Conservation (phyloP, 1,140 invertebrate genomes). For the Uloborus diversus region DNA sequence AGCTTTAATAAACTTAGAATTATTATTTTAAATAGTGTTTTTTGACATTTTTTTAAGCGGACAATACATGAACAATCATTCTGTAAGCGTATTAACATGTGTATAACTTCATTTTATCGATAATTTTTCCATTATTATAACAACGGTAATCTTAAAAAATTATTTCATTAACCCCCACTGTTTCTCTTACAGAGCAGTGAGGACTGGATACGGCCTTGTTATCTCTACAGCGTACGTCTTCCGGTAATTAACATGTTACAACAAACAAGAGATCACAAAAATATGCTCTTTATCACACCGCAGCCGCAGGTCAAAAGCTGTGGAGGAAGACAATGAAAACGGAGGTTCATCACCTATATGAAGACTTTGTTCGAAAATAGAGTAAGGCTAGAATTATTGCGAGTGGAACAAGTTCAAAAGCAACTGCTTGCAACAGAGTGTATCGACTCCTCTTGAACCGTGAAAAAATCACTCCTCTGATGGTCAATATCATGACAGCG, state of each 20-base stretch:
- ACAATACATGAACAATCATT: not conserved
- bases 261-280: constrained; percentile 42
- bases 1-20: too few species aligned
- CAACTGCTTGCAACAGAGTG: not conserved
- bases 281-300: constrained; percentile 41
- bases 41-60: not conserved
- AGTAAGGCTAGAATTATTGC: constrained; percentile 32
- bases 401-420: not conserved
- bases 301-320: constrained; percentile 25
- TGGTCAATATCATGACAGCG: not conserved
- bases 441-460: not conserved
- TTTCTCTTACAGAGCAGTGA: not conserved
- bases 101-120: not conserved
- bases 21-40: too few species aligned
- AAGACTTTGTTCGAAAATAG: constrained; percentile 27
- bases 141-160: too few species aligned
- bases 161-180: too few species aligned
- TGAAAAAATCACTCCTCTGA: not conserved
- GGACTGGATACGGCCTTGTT: not conserved
- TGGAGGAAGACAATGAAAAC: constrained; percentile 32
- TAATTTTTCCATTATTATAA: too few species aligned
- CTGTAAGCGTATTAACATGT: not conserved
- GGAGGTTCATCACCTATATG: not conserved
- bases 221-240: not conserved
- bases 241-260: not conserved